Evolutionary conservation across 2,888 invertebrate species (phyloP).

Genomic region (Agapostemon virescens): DNA sequence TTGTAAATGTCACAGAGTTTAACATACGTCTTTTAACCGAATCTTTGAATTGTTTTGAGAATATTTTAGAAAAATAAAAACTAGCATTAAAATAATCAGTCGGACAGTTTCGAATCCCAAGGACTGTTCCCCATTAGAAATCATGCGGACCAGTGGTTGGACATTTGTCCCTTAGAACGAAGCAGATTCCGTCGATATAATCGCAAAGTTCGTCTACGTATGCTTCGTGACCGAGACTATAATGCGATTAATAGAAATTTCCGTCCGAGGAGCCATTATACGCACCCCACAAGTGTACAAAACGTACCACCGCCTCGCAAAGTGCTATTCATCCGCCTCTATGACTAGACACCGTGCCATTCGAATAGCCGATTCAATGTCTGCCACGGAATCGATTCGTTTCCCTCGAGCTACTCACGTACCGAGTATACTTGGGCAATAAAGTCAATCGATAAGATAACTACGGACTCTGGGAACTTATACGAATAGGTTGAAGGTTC

Average conservation of each 20-base stretch:
- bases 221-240: constrained; percentile 4
- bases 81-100: no score
- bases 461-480: constrained; percentile 28
- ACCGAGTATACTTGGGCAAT: constrained; percentile 43
- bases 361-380: constrained; percentile 43
- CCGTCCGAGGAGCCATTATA: constrained; percentile 32
- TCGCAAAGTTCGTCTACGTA: neutral
- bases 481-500: constrained; percentile 38
- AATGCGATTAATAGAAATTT: constrained; percentile 38
- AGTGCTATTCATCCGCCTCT: constrained; percentile 42
- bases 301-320: constrained; percentile 33
- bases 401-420: constrained; percentile 47
- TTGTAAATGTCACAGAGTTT: no score
- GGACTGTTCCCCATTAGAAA: no score
- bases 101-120: no score
- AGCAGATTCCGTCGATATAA: neutral
- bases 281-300: constrained; percentile 28
- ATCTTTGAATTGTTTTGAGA: no score
- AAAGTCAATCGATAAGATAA: constrained; percentile 57
- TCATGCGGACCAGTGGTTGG: neutral
- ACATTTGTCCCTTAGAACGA: neutral
- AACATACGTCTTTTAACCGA: no score
- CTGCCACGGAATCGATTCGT: constrained; percentile 47
- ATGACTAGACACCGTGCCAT: constrained; percentile 38
- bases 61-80: no score